Evolutionary conservation across 1,140 invertebrate genomes (phyloP), one percentile per base, ranked within the genome.

Genomic region (Drosophila watanabei): DNA sequence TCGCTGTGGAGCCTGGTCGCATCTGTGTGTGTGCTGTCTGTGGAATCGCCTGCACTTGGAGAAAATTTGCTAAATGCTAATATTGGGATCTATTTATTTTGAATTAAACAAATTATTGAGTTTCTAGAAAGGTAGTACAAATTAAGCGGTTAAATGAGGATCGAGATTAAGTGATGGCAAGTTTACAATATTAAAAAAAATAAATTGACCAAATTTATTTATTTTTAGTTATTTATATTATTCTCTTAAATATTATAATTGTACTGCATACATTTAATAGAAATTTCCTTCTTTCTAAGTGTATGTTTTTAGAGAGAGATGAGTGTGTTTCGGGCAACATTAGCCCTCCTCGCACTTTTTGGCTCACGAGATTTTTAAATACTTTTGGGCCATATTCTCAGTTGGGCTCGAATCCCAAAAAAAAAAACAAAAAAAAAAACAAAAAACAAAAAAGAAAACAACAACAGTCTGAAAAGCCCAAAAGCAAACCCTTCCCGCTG

Each of bases 281-380:
- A 49, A 49, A 49, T 30, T 30, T 0, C 0, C 13, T 9, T 24
- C 4, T 56, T 39, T 39, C 3, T 9, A 0, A n/a, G 20, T 39
- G 54, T 24, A 39, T 41, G 10, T 24, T 39, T 20, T 2, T 4
- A 18, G 20, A 20, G 9, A 39, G 54, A 28, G 35, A n/a, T 39
- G 9, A 24, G 35, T 75, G 52, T 72, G 70, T 82, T 63, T 10
- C 49, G 60, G 70, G 86, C 85, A 72, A 86, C 86, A 88, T 88
- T 88, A 89, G 85, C 79, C 61, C 66, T 85, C 69, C 85, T 62
- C 66, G 72, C 69, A 70, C 56, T 66, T 75, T 76, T 73, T 75
- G 72, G 62, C 80, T 84, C 80, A 75, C 59, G 81, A 85, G 82
- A 82, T 89, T 89, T 90, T 89, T 89, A 89, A 89, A 89, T 82